phyloP scores from a whole-genome alignment of 2,797 vertebrate species.

The Urosaurus nigricauda region DNA sequence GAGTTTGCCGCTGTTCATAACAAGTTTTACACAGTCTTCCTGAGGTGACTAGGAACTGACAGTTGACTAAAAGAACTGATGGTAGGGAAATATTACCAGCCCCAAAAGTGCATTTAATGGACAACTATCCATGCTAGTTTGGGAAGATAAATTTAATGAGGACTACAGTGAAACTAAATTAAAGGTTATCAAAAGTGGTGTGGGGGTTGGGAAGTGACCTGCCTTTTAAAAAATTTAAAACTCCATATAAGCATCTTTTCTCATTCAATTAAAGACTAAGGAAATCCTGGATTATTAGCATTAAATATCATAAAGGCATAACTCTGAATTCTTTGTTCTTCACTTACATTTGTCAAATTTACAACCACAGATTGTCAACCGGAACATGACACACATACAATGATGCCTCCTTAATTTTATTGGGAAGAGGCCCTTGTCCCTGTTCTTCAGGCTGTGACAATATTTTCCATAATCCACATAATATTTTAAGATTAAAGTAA shows the following conservation, averaged over 20 bases:
- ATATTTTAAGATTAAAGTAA: background rate
- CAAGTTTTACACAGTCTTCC: conserved; percentile 31
- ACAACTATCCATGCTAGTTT: background rate
- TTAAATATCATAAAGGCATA: background rate
- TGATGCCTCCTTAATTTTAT: background rate
- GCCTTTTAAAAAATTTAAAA: background rate
- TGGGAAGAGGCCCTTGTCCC: background rate
- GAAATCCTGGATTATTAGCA: background rate
- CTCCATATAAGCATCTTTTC: background rate
- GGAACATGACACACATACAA: background rate
- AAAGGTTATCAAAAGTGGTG: background rate
- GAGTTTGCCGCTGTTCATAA: conserved; percentile 31
- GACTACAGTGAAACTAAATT: background rate
- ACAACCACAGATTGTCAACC: background rate
- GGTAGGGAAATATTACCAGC: background rate
- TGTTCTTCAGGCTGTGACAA: background rate
- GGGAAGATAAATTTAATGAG: background rate
- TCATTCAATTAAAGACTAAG: background rate
- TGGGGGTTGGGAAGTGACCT: background rate
- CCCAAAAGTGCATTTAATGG: background rate
- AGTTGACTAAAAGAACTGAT: conserved; percentile 22
- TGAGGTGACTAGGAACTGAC: conserved; percentile 21
- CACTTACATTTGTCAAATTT: background rate
- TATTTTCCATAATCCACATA: background rate
- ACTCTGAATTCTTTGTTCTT: background rate